phyloP scores from a whole-genome alignment of 2,797 vertebrate species.

The Danionella dracula region DNA sequence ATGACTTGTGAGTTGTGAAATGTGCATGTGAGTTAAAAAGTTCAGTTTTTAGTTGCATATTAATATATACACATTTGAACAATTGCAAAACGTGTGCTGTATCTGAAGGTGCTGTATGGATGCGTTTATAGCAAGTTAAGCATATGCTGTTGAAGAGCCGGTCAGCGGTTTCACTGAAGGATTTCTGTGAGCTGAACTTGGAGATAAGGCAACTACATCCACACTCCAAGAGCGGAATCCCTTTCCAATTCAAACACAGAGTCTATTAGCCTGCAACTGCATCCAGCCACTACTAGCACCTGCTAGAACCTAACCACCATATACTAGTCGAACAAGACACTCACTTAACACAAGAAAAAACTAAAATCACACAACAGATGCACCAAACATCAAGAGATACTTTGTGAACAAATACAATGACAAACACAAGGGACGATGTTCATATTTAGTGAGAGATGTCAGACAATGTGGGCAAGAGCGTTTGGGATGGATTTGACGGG shows the following conservation, averaged over 20 bases:
- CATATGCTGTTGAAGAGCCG: neutral
- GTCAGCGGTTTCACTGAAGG: constrained; percentile 1
- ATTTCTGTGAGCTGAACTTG: constrained; percentile 9
- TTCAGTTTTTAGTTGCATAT: neutral
- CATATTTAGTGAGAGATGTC: constrained; percentile 2
- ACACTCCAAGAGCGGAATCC: neutral
- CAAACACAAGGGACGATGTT: neutral
- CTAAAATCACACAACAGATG: constrained; percentile 8
- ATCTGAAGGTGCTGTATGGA: no score
- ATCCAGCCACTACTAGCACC: constrained; percentile 1
- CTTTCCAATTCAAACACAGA: constrained; percentile 1
- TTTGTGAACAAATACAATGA: neutral
- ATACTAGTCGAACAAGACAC: neutral
- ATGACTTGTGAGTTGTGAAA: neutral
- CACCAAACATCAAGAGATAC: neutral
- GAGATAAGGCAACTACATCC: constrained; percentile 12
- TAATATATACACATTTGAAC: neutral
- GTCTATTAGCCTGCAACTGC: neutral
- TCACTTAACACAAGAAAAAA: neutral
- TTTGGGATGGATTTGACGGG: constrained; percentile 28
- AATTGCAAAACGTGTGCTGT: no score
- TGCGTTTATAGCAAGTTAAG: neutral
- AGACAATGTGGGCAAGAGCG: constrained; percentile 1
- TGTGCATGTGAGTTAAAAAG: neutral
- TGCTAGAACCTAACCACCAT: constrained; percentile 1